A percentile compares a stretch with the other conserved stretches of the same genome.
phyloP scores from a whole-genome alignment of 2,888 invertebrate species.

The Microchrysa polita region DNA sequence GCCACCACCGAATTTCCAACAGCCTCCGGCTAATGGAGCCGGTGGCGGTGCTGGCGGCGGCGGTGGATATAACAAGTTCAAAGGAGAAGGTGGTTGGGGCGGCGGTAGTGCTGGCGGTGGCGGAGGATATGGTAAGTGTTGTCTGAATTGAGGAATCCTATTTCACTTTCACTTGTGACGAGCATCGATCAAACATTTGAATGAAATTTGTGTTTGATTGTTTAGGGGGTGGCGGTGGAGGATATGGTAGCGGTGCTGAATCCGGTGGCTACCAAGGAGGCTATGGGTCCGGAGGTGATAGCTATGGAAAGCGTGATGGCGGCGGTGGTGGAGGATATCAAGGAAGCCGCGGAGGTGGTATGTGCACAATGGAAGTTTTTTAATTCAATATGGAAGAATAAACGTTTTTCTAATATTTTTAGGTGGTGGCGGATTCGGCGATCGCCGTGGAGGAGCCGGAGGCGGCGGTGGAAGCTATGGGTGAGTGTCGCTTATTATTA shows the following conservation, averaged over 20 bases:
- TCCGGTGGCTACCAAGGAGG: slow-evolving; percentile 60
- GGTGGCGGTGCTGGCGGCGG: slow-evolving; percentile 50
- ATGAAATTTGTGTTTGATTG: neutral
- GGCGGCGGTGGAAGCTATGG: slow-evolving; percentile 34
- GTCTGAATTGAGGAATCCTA: neutral
- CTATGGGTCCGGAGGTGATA: slow-evolving; percentile 63
- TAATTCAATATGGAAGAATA: too few relatives aligned
- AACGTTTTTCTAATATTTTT: neutral
- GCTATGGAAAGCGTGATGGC: slow-evolving; percentile 63
- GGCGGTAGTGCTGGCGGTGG: slow-evolving; percentile 28
- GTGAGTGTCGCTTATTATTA: slow-evolving; percentile 27
- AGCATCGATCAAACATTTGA: neutral
- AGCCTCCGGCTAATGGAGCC: slow-evolving; percentile 58
- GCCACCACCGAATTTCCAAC: slow-evolving; percentile 62
- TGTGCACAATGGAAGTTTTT: too few relatives aligned
- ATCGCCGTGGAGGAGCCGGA: slow-evolving; percentile 23
- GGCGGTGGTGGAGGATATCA: slow-evolving; percentile 62
- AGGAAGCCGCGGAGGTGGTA: slow-evolving; percentile 16
- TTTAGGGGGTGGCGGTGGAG: slow-evolving; percentile 23
- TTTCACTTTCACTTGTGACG: neutral
- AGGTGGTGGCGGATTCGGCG: slow-evolving; percentile 29
- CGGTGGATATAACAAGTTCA: slow-evolving; percentile 36
- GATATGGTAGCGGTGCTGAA: slow-evolving; percentile 34
- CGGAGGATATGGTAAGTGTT: slow-evolving; percentile 22
- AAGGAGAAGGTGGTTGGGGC: slow-evolving; percentile 19